Evolutionary conservation across 2,888 invertebrate genomes (phyloP).

Genomic region (Caenorhabditis macrosperma): DNA sequence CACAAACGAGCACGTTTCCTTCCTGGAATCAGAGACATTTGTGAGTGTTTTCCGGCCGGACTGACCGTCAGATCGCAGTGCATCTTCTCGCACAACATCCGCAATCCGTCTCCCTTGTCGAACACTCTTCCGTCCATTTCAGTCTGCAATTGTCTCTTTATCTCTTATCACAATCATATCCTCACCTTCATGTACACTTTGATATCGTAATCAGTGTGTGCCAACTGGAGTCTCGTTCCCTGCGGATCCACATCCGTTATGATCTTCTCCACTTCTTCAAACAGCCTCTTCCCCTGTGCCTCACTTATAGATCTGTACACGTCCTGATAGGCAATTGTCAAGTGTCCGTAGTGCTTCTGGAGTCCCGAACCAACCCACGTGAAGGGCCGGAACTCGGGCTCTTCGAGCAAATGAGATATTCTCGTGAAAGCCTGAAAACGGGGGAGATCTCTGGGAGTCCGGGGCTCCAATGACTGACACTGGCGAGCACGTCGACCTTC

Average conservation of each 20-base stretch:
- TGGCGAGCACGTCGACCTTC: slow-evolving; percentile 74
- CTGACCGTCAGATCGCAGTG: slow-evolving; percentile 71
- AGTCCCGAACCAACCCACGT: slow-evolving; percentile 80
- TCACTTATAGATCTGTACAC: slow-evolving; percentile 59
- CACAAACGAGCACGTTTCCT: slow-evolving; percentile 79
- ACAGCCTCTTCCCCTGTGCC: slow-evolving; percentile 44
- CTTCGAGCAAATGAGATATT: slow-evolving; percentile 74
- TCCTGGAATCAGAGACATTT: slow-evolving; percentile 46
- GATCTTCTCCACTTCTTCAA: slow-evolving; percentile 72
- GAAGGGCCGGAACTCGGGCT: slow-evolving; percentile 74
- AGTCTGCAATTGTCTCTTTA: slow-evolving; percentile 50
- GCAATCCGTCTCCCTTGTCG: slow-evolving; percentile 79
- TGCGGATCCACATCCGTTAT: slow-evolving; percentile 74
- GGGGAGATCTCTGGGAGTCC: too few relatives aligned
- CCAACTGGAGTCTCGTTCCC: slow-evolving; percentile 68
- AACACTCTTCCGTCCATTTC: slow-evolving; percentile 75
- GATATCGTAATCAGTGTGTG: slow-evolving; percentile 77
- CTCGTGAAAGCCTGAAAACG: slow-evolving; percentile 70
- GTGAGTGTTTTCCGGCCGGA: not conserved
- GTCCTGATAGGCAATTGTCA: slow-evolving; percentile 77
- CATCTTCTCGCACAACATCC: slow-evolving; percentile 75
- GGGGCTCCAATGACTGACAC: too few relatives aligned
- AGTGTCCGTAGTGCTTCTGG: slow-evolving; percentile 80
- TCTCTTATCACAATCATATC: not conserved
- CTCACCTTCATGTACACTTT: slow-evolving; percentile 76